phyloP scores from a whole-genome alignment of 2,888 invertebrate species.

The Argyra leucocephala region DNA sequence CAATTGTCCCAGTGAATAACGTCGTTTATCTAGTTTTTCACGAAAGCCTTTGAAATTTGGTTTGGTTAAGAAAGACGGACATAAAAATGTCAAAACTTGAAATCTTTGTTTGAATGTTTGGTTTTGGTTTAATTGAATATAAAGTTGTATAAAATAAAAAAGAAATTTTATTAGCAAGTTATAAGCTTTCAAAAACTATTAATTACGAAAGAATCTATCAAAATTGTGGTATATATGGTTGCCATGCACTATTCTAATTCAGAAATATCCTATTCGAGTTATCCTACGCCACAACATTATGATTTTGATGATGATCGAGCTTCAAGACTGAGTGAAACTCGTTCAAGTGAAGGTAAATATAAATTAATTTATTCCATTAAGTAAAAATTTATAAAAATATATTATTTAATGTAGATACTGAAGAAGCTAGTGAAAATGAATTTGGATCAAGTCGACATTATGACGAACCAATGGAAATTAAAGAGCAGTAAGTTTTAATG shows the following conservation, averaged over 20 bases:
- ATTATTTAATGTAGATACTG: slow-evolving; percentile 58
- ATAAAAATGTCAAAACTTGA: too few species aligned
- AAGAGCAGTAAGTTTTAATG: slow-evolving; percentile 37
- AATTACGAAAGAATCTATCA: too few species aligned
- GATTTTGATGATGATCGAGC: neutral
- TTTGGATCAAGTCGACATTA: slow-evolving; percentile 48
- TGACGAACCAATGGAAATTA: slow-evolving; percentile 37
- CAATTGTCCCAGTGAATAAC: too few species aligned
- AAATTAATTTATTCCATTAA: slow-evolving; percentile 13
- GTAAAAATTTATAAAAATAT: neutral
- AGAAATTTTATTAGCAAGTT: too few species aligned
- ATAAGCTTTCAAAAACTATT: too few species aligned
- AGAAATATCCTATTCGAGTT: neutral
- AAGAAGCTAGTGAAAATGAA: slow-evolving; percentile 95
- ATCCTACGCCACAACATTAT: neutral
- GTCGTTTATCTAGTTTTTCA: too few species aligned
- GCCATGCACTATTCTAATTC: neutral
- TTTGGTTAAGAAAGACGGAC: too few species aligned
- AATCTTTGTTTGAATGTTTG: too few species aligned
- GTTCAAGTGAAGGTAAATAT: slow-evolving; percentile 20
- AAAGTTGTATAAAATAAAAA: too few species aligned
- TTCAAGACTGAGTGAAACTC: slow-evolving; percentile 2
- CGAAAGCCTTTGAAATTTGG: too few species aligned
- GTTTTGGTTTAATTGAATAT: too few species aligned
- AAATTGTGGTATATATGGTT: neutral